Conservation (phyloP, 2,113 vertebrate species). For the Python bivittatus region DNA sequence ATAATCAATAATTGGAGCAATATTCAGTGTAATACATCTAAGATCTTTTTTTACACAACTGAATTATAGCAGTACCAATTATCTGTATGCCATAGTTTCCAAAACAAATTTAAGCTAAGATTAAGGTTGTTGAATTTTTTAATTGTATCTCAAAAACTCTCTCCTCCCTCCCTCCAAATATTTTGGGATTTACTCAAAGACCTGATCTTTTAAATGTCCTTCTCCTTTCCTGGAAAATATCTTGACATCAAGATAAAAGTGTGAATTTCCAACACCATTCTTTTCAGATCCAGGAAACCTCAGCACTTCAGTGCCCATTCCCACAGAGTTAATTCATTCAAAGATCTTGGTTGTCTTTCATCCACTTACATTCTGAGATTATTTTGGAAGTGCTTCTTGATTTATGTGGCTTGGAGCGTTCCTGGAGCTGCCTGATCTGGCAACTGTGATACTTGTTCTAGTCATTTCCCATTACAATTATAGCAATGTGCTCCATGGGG, state of each 20-base stretch:
- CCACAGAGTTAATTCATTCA: too few relatives aligned
- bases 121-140: not conserved
- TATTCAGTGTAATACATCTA: not conserved
- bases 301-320: not conserved
- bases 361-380: too few relatives aligned
- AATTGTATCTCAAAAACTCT: not conserved
- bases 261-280: not conserved
- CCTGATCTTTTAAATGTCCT: not conserved
- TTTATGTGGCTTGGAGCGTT: not conserved
- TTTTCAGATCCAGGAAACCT: not conserved
- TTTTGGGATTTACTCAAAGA: not conserved
- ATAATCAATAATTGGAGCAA: not conserved
- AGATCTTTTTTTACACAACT: not conserved
- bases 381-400: not conserved
- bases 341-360: too few relatives aligned
- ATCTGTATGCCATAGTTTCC: not conserved
- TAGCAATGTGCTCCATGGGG: not conserved
- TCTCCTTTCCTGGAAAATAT: not conserved
- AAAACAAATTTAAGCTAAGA: not conserved
- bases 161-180: not conserved
- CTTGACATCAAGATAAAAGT: not conserved
- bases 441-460: not conserved
- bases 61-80: not conserved
- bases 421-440: not conserved
- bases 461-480: not conserved